These are phyloP conservation scores for Ahaetulla prasina DNA, from an alignment of 2,113 vertebrate genomes.

Conservation along the genomic window DNA sequence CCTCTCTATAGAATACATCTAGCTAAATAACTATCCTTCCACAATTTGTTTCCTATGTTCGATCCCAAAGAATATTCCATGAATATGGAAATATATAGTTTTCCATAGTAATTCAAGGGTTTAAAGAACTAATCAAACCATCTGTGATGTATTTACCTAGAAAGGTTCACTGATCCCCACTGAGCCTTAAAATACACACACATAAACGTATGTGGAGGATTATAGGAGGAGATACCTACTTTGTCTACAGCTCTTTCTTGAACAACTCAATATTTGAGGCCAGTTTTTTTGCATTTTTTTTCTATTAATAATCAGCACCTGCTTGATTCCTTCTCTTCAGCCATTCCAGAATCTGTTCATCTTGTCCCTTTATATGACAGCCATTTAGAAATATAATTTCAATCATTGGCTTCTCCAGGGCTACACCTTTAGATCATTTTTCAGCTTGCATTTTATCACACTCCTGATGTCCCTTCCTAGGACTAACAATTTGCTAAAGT, in stretches of 20 bases:
- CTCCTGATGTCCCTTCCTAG: not conserved
- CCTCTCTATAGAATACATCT: not conserved
- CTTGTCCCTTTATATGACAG: not conserved
- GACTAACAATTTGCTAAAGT: not conserved
- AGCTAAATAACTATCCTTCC: not conserved
- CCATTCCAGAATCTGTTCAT: not conserved
- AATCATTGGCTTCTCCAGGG: not conserved
- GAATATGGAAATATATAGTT: not conserved
- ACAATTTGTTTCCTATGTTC: not conserved
- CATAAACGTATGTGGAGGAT: not conserved
- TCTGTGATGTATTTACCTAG: not conserved
- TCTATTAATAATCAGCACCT: not conserved
- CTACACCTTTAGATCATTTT: not conserved
- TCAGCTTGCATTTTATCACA: not conserved
- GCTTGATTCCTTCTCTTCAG: not conserved
- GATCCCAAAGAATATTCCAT: not conserved
- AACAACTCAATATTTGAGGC: not conserved
- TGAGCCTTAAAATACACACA: not conserved
- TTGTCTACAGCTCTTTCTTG: not conserved
- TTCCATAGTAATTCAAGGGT: not conserved
- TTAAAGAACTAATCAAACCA: not conserved
- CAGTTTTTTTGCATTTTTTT: not conserved
- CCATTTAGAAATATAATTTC: not conserved
- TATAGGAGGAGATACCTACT: not conserved
- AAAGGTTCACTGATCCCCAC: not conserved